Evolutionary conservation across 1,140 invertebrate genomes (phyloP).

Genomic region (Ptiloglossa arizonensis): DNA sequence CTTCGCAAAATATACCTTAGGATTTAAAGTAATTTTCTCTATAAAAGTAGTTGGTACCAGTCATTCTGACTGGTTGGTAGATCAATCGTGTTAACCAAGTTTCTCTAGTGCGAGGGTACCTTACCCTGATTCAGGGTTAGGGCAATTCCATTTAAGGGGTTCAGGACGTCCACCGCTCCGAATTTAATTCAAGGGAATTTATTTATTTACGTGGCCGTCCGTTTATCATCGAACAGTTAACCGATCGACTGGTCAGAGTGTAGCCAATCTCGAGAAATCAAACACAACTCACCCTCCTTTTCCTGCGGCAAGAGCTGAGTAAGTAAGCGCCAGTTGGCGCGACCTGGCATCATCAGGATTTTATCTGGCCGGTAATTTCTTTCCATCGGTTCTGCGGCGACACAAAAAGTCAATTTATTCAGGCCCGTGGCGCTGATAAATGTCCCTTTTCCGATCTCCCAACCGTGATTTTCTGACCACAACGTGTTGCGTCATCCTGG

Average conservation of each 20-base stretch:
- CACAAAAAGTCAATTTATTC: constrained; percentile 46
- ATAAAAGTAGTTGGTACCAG: too few species aligned
- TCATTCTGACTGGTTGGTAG: too few species aligned
- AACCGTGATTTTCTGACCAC: constrained; percentile 11
- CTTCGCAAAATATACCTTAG: too few species aligned
- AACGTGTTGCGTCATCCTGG: constrained; percentile 6
- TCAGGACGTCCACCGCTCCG: too few species aligned
- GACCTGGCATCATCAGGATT: constrained; percentile 65
- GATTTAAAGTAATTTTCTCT: too few species aligned
- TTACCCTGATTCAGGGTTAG: too few species aligned
- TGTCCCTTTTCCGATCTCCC: constrained; percentile 14
- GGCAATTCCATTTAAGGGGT: too few species aligned
- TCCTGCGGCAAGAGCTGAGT: constrained; percentile 52
- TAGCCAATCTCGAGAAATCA: constrained; percentile 49
- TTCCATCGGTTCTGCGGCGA: constrained; percentile 30
- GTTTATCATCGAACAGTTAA: constrained; percentile 46
- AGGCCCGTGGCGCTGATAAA: constrained; percentile 4
- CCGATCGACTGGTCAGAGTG: constrained; percentile 52
- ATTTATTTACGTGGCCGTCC: background rate
- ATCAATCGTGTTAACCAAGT: too few species aligned
- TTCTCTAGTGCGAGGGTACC: too few species aligned
- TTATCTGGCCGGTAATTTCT: constrained; percentile 61
- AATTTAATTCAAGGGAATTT: too few species aligned
- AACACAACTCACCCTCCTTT: constrained; percentile 33
- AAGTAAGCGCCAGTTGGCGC: constrained; percentile 54